These are phyloP conservation scores for Philonicus albiceps DNA, from an alignment of 2,888 invertebrate genomes.

Conservation along the genomic window DNA sequence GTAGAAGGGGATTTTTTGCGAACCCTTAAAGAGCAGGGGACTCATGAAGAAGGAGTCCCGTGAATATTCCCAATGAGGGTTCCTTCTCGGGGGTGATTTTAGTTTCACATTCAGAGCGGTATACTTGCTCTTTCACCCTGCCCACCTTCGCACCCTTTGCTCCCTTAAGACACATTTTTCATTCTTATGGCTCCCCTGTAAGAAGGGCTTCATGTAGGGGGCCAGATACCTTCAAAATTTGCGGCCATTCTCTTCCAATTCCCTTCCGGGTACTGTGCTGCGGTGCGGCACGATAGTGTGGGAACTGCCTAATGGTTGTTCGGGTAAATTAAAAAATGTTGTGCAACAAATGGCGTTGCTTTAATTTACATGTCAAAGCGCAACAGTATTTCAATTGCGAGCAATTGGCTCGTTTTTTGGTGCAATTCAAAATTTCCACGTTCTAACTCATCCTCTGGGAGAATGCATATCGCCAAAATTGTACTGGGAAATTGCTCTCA, in stretches of 20 bases:
- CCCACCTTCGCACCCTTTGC: conserved; percentile 2
- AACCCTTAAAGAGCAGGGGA: neutral
- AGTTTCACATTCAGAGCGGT: conserved; percentile 1
- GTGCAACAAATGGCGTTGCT: neutral
- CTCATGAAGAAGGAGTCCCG: neutral
- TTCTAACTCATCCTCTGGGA: neutral
- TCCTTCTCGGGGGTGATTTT: conserved; percentile 4
- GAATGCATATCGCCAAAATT: neutral
- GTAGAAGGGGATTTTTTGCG: neutral
- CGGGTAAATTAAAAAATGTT: neutral
- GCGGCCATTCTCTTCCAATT: neutral
- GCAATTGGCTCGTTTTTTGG: neutral
- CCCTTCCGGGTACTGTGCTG: neutral
- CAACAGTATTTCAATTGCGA: neutral
- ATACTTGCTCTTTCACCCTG: neutral
- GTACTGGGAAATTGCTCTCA: neutral
- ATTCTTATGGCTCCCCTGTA: conserved; percentile 6
- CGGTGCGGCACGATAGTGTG: neutral
- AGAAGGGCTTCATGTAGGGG: neutral
- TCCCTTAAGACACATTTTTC: conserved; percentile 33
- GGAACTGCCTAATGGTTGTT: neutral
- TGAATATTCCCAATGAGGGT: conserved; percentile 14
- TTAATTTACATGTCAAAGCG: neutral
- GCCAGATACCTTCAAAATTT: neutral
- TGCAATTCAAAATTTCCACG: neutral